These are phyloP conservation scores for Conger conger DNA, from an alignment of 2,113 vertebrate species.

Conservation along the genomic window DNA sequence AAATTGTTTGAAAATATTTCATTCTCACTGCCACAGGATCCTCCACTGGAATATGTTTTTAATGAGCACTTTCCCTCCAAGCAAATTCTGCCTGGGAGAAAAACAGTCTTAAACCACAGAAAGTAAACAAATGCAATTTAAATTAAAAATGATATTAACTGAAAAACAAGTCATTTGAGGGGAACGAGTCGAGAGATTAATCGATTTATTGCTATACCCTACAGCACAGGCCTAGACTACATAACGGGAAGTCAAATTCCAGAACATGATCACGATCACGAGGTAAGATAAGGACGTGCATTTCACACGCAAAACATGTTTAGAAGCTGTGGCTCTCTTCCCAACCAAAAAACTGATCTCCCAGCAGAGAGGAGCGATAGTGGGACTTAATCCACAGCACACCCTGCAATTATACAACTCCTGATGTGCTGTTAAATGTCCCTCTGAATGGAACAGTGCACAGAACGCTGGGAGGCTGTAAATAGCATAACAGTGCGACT, in stretches of 20 bases:
- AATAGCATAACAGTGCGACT: conserved; percentile 33
- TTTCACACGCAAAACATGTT: not conserved
- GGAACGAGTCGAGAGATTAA: conserved; percentile 18
- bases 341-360: conserved; percentile 22
- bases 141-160: not conserved
- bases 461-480: conserved; percentile 19
- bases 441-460: conserved; percentile 12
- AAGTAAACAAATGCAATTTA: not conserved
- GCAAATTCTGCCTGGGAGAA: not conserved
- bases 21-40: not conserved
- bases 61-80: not conserved
- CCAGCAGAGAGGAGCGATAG: conserved; percentile 26
- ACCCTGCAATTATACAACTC: conserved; percentile 38
- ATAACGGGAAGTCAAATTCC: not conserved
- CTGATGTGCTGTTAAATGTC: conserved; percentile 23
- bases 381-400: conserved; percentile 31
- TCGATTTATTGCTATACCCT: conserved; percentile 11
- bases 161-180: not conserved
- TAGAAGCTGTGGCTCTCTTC: not conserved
- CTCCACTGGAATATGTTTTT: not conserved
- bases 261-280: too few relatives aligned
- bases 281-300: not conserved
- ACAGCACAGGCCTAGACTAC: not conserved
- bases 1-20: not conserved
- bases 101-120: not conserved